Evolutionary conservation across 2,888 invertebrate species (phyloP).

Genomic region (Luffia ferchaultella): DNA sequence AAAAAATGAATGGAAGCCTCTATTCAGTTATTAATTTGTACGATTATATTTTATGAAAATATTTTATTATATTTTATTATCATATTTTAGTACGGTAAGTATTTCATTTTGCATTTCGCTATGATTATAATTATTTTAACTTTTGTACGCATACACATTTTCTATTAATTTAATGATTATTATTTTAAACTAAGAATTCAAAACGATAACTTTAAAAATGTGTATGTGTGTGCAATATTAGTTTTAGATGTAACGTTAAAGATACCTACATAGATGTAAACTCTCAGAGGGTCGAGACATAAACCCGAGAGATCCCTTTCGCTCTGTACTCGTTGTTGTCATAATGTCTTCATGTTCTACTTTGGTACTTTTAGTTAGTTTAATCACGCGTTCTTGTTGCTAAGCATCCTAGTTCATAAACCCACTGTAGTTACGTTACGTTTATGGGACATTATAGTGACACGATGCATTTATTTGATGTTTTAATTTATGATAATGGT

Average conservation of each 20-base stretch:
- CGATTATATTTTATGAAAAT: constrained; percentile 59
- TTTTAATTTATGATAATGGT: constrained; percentile 58
- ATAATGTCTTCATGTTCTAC: constrained; percentile 31
- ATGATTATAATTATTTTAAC: constrained; percentile 32
- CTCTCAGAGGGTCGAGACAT: constrained; percentile 15
- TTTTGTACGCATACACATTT: constrained; percentile 64
- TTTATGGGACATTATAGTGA: constrained; percentile 60
- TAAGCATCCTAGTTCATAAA: constrained; percentile 49
- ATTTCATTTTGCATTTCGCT: constrained; percentile 41
- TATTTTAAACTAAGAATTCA: constrained; percentile 10
- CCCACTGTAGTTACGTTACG: constrained; percentile 32
- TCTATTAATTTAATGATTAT: constrained; percentile 33
- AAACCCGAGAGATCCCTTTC: not conserved
- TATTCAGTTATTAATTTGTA: constrained; percentile 51
- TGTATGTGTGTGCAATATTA: constrained; percentile 69
- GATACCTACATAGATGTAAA: constrained; percentile 43
- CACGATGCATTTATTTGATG: constrained; percentile 65
- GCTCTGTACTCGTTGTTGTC: not conserved
- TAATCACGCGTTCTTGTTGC: constrained; percentile 50
- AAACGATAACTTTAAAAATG: constrained; percentile 32
- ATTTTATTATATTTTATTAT: constrained; percentile 57
- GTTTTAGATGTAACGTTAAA: constrained; percentile 48
- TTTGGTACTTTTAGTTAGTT: constrained; percentile 46
- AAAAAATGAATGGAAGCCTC: no score
- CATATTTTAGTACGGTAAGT: constrained; percentile 20